phyloP scores from a whole-genome alignment of 2,797 vertebrate genomes.

The Holocentrus rufus region DNA sequence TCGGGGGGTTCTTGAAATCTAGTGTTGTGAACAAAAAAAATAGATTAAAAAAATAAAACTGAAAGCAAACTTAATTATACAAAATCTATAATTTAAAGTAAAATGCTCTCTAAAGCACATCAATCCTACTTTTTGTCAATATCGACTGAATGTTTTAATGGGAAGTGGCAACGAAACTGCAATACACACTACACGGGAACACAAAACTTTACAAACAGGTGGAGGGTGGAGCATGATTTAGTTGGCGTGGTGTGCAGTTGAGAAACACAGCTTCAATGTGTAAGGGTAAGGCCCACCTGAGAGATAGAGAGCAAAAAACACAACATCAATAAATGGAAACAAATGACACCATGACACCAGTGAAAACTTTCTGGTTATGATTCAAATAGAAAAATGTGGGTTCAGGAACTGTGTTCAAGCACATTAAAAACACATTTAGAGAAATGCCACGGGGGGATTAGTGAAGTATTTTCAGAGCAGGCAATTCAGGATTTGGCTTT shows the following conservation, averaged over 20 bases:
- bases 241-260: constrained; percentile 91
- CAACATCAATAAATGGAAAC: not conserved
- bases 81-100: constrained; percentile 58
- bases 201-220: constrained; percentile 56
- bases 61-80: constrained; percentile 47
- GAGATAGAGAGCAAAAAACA: not conserved
- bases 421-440: not conserved
- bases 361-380: not conserved
- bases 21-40: constrained; percentile 58
- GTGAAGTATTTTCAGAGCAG: not conserved
- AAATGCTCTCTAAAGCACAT: constrained; percentile 56
- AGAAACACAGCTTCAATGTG: constrained; percentile 95
- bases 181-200: constrained; percentile 55
- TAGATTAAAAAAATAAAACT: constrained; percentile 39
- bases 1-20: constrained; percentile 31
- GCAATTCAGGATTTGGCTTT: not conserved
- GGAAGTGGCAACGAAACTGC: constrained; percentile 50
- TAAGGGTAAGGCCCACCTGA: constrained; percentile 93
- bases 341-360: not conserved
- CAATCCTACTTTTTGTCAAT: constrained; percentile 55
- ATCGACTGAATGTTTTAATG: constrained; percentile 42
- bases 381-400: not conserved
- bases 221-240: constrained; percentile 67
- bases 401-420: not conserved
- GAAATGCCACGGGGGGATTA: not conserved